Conservation (phyloP, 2,113 vertebrate genomes). For the Callocephalon fimbriatum region DNA sequence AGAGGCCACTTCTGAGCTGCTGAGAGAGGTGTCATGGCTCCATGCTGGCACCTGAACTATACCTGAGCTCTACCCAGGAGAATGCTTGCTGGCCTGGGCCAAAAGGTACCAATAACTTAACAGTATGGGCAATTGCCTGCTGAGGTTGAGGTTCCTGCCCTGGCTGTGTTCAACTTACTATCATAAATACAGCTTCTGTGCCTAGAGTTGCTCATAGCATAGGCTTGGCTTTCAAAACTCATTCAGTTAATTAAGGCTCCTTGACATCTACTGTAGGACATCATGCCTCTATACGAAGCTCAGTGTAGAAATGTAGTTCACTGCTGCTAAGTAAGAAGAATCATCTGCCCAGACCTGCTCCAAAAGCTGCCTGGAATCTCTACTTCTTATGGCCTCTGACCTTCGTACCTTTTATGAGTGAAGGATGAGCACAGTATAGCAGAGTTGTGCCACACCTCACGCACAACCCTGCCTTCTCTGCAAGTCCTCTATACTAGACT, state of each 20-base stretch:
- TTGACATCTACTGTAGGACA: neutral
- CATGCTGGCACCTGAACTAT: neutral
- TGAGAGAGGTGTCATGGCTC: neutral
- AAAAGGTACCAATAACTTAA: neutral
- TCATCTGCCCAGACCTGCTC: neutral
- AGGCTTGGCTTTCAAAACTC: neutral
- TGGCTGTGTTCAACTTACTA: neutral
- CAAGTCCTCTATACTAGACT: neutral
- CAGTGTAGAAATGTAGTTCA: neutral
- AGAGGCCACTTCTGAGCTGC: neutral
- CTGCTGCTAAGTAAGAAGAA: neutral
- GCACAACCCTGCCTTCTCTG: neutral
- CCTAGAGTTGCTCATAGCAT: neutral
- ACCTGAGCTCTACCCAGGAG: neutral
- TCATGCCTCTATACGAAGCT: neutral
- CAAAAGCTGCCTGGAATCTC: neutral
- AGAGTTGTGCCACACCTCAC: neutral
- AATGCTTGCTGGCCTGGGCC: neutral
- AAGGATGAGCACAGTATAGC: neutral
- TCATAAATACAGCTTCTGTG: neutral
- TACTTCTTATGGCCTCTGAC: neutral
- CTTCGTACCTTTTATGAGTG: neutral
- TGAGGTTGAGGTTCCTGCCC: neutral
- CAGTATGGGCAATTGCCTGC: neutral
- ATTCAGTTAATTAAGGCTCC: neutral